Evolutionary conservation across 2,113 vertebrate species (phyloP), one percentile per base, ranked within the genome.

Genomic region (Stegostoma tigrinum): DNA sequence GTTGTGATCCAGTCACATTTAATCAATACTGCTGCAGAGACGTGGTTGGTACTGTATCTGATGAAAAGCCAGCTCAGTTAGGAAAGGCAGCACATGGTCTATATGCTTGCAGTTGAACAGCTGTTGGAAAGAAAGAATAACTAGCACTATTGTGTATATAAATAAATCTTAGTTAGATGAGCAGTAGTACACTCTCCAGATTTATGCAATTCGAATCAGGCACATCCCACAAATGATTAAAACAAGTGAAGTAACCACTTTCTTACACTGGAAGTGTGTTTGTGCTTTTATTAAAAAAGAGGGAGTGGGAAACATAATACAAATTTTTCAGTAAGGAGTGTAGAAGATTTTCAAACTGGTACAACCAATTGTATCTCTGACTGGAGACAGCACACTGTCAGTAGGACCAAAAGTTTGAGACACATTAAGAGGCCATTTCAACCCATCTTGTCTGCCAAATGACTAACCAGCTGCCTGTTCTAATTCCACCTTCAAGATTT

Each of bases 11-110:
- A 70, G 38, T 94, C 42, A 95, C 30, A 52, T 93, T 70, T 95
- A 95, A 48, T 95, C 94, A 42, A 95, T 45, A 52, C 27, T 95
- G 23, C 8, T 72, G 94, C 42, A 95, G n/a, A 94, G 94, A 7
- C 68, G n/a, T 34, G 94, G 94, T 95, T 72, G 94, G 42, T 95
- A 70, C 45, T 95, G 93, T 70, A 70, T 94, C 12, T 94, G 93
- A 72, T 70, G 93, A 94, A 94, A 94, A 70, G 93, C 93, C 93
- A 94, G 93, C 42, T 94, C 93, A 27, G 93, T 94, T 70, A 94
- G 64, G 38, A 94, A 94, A 72, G 93, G 67, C 66, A 94, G 93
- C 66, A 94, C 93, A 21, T 94, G 93, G 93, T 94, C 66, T 70
- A 94, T 48, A 70, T 94, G 93, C 38, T 94, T 94, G 66, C 67